Evolutionary conservation across 2,888 invertebrate species (phyloP).

Genomic region (Cosmopolites sordidus): DNA sequence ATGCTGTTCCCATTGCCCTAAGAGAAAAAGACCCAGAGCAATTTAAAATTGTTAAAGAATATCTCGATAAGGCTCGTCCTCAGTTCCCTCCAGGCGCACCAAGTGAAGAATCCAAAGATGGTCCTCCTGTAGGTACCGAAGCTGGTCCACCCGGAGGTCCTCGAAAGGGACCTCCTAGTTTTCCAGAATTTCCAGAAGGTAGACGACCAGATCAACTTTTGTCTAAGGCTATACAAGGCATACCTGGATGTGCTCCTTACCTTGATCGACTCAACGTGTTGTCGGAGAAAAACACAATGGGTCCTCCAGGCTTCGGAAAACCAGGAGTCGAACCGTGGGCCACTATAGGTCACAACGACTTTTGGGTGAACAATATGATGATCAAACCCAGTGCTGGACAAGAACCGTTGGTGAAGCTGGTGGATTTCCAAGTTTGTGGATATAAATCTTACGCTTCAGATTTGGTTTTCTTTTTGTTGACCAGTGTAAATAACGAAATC

Average conservation of each 20-base stretch:
- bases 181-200: background rate
- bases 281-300: background rate
- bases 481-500: conserved; percentile 29
- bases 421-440: conserved; percentile 35
- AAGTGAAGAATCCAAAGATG: background rate
- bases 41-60: conserved; percentile 11
- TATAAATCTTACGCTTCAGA: conserved; percentile 33
- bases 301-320: background rate
- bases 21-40: conserved; percentile 9
- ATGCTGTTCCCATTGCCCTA: conserved; percentile 10
- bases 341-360: conserved; percentile 53
- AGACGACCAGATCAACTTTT: conserved; percentile 3
- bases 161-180: too few species aligned
- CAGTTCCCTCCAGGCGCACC: background rate
- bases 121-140: background rate
- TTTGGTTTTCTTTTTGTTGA: conserved; percentile 35
- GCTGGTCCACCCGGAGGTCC: too few species aligned
- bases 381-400: conserved; percentile 42
- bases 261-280: background rate
- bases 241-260: conserved; percentile 8
- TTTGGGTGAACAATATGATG: conserved; percentile 59
- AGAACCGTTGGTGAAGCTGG: conserved; percentile 29
- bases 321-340: conserved; percentile 47
- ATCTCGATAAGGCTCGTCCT: background rate
- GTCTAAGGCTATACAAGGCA: conserved; percentile 3